A percentile compares a stretch with the other conserved stretches of the same genome.
Evolutionary conservation across 2,888 invertebrate species (phyloP).

Genomic region (Dione vanillae): DNA sequence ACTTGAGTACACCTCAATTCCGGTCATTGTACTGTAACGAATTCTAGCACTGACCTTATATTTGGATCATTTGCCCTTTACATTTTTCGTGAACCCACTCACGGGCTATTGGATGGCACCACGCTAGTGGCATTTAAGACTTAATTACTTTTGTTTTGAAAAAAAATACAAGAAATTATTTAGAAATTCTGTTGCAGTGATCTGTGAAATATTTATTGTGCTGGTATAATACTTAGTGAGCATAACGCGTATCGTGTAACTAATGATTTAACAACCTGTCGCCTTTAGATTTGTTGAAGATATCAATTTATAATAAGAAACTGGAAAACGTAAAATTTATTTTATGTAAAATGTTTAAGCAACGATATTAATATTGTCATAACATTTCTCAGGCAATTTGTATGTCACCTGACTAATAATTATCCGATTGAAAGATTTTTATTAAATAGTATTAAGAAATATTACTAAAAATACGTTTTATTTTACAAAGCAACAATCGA

Average conservation of each 20-base stretch:
- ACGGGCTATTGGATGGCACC: background rate
- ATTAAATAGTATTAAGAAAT: too few species aligned
- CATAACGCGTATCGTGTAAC: conserved; percentile 24
- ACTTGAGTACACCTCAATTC: conserved; percentile 32
- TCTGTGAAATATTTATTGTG: conserved; percentile 19
- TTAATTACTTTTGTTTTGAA: background rate
- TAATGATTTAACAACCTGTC: conserved; percentile 20
- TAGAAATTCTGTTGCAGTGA: conserved; percentile 9
- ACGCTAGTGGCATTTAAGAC: background rate
- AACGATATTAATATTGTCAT: too few species aligned
- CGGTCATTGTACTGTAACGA: conserved; percentile 41
- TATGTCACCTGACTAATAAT: too few species aligned
- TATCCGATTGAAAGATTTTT: too few species aligned
- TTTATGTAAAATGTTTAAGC: too few species aligned
- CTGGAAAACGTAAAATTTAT: background rate
- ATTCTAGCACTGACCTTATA: conserved; percentile 25
- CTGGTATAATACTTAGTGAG: conserved; percentile 11
- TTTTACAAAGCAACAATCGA: background rate
- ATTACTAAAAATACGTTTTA: background rate
- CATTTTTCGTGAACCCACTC: background rate
- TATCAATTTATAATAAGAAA: background rate
- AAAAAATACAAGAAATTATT: background rate
- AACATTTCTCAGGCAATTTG: too few species aligned
- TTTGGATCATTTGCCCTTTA: conserved; percentile 3
- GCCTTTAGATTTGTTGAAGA: background rate